phyloP scores from a whole-genome alignment of 2,888 invertebrate genomes.

The Cataglyphis rosenhaueri region DNA sequence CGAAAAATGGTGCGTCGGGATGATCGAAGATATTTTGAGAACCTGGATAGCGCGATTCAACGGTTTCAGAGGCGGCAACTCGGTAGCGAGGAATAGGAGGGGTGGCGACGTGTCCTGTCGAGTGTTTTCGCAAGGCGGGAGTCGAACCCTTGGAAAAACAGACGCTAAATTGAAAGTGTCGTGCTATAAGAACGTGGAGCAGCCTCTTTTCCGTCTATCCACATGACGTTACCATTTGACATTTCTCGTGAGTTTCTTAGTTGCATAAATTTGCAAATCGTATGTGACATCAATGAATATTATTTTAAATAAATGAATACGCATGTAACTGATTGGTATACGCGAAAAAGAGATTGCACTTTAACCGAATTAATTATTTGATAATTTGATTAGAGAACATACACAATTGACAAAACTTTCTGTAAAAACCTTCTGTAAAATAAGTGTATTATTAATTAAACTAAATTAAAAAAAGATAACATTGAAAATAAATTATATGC shows the following conservation, averaged over 20 bases:
- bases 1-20: constrained; percentile 67
- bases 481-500: not conserved
- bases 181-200: constrained; percentile 80
- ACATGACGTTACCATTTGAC: constrained; percentile 70
- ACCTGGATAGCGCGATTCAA: constrained; percentile 66
- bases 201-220: constrained; percentile 66
- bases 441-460: too few relatives aligned
- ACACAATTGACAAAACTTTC: not conserved
- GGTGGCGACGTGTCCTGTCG: constrained; percentile 83
- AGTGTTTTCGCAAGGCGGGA: constrained; percentile 85
- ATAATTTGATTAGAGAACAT: not conserved
- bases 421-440: too few relatives aligned
- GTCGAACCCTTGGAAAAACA: constrained; percentile 86
- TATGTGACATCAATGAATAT: not conserved
- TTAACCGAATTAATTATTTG: not conserved
- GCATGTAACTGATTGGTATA: not conserved
- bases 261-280: constrained; percentile 29
- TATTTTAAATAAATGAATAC: not conserved
- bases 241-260: constrained; percentile 59
- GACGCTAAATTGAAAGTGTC: constrained; percentile 85
- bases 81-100: constrained; percentile 77
- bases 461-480: too few relatives aligned
- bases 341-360: not conserved
- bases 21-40: constrained; percentile 72
- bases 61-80: constrained; percentile 72